Conservation (phyloP, 2,888 invertebrate species). For the Cistogaster globosa region DNA sequence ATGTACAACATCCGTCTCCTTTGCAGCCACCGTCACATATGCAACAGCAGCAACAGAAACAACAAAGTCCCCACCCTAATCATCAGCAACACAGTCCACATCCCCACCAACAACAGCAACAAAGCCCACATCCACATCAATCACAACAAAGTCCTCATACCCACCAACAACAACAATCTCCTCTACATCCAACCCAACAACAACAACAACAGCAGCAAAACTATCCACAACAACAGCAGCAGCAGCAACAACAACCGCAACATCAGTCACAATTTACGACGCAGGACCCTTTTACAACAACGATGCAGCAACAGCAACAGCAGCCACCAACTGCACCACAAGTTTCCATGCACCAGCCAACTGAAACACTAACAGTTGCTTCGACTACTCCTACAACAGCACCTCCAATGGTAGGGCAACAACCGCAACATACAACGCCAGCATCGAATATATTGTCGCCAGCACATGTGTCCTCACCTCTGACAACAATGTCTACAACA, state of each 20-base stretch:
- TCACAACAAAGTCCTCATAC: slow-evolving; percentile 71
- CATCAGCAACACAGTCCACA: slow-evolving; percentile 82
- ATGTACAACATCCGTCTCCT: slow-evolving; percentile 68
- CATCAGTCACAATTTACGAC: slow-evolving; percentile 72
- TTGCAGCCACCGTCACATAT: slow-evolving; percentile 67
- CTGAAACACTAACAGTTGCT: slow-evolving; percentile 20
- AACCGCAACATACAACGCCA: slow-evolving; percentile 75
- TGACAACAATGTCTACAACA: slow-evolving; percentile 55
- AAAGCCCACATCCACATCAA: slow-evolving; percentile 69
- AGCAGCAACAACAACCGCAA: slow-evolving; percentile 68
- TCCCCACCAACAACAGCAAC: slow-evolving; percentile 73
- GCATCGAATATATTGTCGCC: slow-evolving; percentile 67
- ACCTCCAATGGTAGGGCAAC: slow-evolving; percentile 65
- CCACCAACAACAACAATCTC: slow-evolving; percentile 74
- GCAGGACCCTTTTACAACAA: slow-evolving; percentile 72
- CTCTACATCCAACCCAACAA: slow-evolving; percentile 72
- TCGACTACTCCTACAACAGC: slow-evolving; percentile 24
- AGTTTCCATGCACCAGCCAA: slow-evolving; percentile 46
- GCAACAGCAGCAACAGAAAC: slow-evolving; percentile 71
- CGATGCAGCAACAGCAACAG: slow-evolving; percentile 62
- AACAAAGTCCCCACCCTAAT: slow-evolving; percentile 68
- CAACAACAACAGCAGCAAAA: slow-evolving; percentile 74
- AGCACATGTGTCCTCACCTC: slow-evolving; percentile 71
- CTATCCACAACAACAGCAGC: slow-evolving; percentile 57
- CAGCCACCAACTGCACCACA: slow-evolving; percentile 74